Evolutionary conservation across 2,797 vertebrate genomes (phyloP).

Genomic region (Toxotes lorentzi): DNA sequence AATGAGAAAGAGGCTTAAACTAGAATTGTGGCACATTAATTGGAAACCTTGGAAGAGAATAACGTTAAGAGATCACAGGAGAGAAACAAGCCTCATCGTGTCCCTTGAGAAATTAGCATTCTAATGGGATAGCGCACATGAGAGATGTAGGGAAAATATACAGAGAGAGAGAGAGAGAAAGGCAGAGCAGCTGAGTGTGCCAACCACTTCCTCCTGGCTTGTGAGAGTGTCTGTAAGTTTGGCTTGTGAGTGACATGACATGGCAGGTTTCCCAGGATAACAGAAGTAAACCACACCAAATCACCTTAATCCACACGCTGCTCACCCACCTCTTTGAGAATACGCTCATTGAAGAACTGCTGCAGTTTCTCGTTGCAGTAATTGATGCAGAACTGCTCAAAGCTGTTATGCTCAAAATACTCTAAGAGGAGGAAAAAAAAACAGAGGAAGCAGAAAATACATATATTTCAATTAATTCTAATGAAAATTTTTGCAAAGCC

Average conservation of each 20-base stretch:
- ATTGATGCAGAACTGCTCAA: slow-evolving; percentile 99
- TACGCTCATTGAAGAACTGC: slow-evolving; percentile 99
- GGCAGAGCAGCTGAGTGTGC: slow-evolving; percentile 29
- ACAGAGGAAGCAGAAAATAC: slow-evolving; percentile 22
- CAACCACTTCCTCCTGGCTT: slow-evolving; percentile 32
- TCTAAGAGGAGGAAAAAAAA: slow-evolving; percentile 83
- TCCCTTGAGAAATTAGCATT: slow-evolving; percentile 78
- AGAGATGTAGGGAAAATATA: slow-evolving; percentile 37
- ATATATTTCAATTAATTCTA: slow-evolving; percentile 60
- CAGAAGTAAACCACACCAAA: slow-evolving; percentile 37
- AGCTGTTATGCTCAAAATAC: slow-evolving; percentile 99
- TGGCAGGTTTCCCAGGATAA: slow-evolving; percentile 45
- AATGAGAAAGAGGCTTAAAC: slow-evolving; percentile 45
- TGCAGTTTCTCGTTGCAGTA: slow-evolving; percentile 99
- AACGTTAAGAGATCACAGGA: slow-evolving; percentile 69
- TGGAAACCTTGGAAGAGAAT: slow-evolving; percentile 69
- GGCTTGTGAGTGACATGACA: slow-evolving; percentile 45
- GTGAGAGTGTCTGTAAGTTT: slow-evolving; percentile 34
- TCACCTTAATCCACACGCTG: slow-evolving; percentile 33
- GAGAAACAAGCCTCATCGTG: slow-evolving; percentile 56
- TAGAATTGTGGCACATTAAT: slow-evolving; percentile 55
- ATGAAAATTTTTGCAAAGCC: slow-evolving; percentile 42
- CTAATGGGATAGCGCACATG: slow-evolving; percentile 60
- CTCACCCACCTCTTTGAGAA: slow-evolving; percentile 95
- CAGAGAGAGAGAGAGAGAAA: slow-evolving; percentile 16